These are phyloP conservation scores for Scortum barcoo DNA, from an alignment of 2,113 vertebrate species.

Conservation along the genomic window DNA sequence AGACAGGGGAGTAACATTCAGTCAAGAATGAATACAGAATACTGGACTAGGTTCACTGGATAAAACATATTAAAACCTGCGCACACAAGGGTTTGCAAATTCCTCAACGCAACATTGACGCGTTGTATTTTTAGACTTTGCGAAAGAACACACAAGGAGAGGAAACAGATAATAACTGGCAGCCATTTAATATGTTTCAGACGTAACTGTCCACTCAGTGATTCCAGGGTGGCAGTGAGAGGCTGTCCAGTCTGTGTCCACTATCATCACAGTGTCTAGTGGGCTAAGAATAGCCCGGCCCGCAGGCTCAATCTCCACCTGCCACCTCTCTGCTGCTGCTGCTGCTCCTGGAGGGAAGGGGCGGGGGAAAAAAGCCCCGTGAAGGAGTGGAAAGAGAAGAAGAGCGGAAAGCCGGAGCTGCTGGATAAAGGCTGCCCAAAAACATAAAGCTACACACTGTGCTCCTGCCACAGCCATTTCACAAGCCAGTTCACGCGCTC, in stretches of 20 bases:
- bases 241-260: conserved; percentile 41
- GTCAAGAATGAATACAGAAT: neutral
- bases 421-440: conserved; percentile 17
- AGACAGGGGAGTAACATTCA: conserved; percentile 3
- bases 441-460: neutral
- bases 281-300: conserved; percentile 67
- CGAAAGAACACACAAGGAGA: conserved; percentile 14
- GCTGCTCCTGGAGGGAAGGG: conserved; percentile 28
- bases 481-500: conserved; percentile 3
- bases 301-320: conserved; percentile 43
- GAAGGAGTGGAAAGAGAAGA: conserved; percentile 15
- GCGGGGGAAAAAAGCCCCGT: neutral
- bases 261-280: conserved; percentile 56
- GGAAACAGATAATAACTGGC: conserved; percentile 45
- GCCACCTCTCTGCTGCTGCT: conserved; percentile 38
- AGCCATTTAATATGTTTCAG: conserved; percentile 59
- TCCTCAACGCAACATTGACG: neutral
- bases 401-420: conserved; percentile 17
- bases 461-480: neutral
- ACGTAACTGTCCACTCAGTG: conserved; percentile 52
- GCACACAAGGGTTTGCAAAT: neutral
- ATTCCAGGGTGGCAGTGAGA: conserved; percentile 60
- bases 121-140: conserved; percentile 24
- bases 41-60: neutral
- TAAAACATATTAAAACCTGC: neutral